Evolutionary conservation across 2,888 invertebrate genomes (phyloP).

Genomic region (Eretmocerus hayati): DNA sequence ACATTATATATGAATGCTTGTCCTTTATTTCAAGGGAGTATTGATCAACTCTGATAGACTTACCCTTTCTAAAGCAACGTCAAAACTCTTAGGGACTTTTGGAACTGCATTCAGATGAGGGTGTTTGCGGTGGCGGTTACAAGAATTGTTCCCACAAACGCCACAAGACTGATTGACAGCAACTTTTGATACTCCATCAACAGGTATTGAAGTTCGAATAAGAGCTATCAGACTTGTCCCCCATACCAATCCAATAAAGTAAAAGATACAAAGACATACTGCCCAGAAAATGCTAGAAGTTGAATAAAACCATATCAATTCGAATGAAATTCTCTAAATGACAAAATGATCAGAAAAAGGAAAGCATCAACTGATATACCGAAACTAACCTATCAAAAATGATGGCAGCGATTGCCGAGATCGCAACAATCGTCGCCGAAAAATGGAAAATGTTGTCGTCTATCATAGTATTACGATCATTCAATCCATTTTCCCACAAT

Average conservation of each 20-base stretch:
- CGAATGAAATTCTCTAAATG: background rate
- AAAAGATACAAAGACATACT: slow-evolving; percentile 28
- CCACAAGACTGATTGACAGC: slow-evolving; percentile 28
- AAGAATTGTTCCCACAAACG: slow-evolving; percentile 36
- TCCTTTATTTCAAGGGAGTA: background rate
- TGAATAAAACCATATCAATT: background rate
- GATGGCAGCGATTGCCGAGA: slow-evolving; percentile 17
- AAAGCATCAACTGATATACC: background rate
- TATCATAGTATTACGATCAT: no score
- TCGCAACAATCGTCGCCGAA: slow-evolving; percentile 16
- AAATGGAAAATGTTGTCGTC: slow-evolving; percentile 23
- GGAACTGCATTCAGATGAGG: slow-evolving; percentile 32
- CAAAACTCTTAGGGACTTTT: slow-evolving; percentile 61
- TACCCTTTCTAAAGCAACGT: slow-evolving; percentile 70
- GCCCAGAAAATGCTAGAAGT: slow-evolving; percentile 33
- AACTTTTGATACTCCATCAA: slow-evolving; percentile 20
- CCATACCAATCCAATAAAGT: slow-evolving; percentile 31
- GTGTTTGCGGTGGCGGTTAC: slow-evolving; percentile 36
- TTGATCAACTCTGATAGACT: slow-evolving; percentile 3
- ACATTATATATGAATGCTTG: background rate
- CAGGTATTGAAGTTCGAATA: slow-evolving; percentile 25
- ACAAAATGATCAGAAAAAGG: no score
- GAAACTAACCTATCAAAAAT: slow-evolving; percentile 26
- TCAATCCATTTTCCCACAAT: no score
- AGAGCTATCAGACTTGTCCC: slow-evolving; percentile 30